Conservation (phyloP, 2,888 invertebrate species). For the Agapostemon virescens region DNA sequence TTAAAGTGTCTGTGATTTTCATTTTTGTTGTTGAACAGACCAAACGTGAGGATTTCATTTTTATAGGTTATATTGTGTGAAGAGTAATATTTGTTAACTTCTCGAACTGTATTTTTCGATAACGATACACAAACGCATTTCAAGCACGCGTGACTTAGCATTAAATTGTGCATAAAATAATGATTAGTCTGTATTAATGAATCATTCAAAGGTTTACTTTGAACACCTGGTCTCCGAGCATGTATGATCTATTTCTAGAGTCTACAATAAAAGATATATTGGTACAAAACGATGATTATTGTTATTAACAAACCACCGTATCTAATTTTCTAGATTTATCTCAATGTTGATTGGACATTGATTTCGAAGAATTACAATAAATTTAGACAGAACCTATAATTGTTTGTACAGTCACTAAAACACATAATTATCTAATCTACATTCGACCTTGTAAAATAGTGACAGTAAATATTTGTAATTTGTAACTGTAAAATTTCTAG, state of each 20-base stretch:
- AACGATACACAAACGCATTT: constrained; percentile 37
- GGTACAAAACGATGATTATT: background rate
- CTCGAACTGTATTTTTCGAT: constrained; percentile 17
- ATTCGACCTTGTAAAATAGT: background rate
- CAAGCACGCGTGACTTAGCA: constrained; percentile 45
- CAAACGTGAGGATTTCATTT: constrained; percentile 14
- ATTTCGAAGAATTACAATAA: background rate
- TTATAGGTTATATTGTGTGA: constrained; percentile 58
- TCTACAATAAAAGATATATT: constrained; percentile 10
- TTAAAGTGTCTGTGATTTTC: background rate
- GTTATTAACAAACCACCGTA: background rate
- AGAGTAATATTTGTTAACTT: constrained; percentile 16
- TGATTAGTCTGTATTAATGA: background rate
- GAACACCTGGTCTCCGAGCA: background rate
- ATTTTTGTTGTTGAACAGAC: background rate
- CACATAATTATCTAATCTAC: background rate
- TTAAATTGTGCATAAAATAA: constrained; percentile 44
- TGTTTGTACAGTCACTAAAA: background rate
- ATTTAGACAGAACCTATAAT: background rate
- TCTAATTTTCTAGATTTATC: background rate
- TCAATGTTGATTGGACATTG: background rate
- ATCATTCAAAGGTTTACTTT: background rate
- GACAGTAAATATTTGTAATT: background rate
- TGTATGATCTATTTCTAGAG: constrained; percentile 33
- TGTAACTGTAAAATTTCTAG: background rate